These are phyloP conservation scores for Lacanobia oleracea DNA, from an alignment of 2,888 invertebrate species.

Conservation along the genomic window DNA sequence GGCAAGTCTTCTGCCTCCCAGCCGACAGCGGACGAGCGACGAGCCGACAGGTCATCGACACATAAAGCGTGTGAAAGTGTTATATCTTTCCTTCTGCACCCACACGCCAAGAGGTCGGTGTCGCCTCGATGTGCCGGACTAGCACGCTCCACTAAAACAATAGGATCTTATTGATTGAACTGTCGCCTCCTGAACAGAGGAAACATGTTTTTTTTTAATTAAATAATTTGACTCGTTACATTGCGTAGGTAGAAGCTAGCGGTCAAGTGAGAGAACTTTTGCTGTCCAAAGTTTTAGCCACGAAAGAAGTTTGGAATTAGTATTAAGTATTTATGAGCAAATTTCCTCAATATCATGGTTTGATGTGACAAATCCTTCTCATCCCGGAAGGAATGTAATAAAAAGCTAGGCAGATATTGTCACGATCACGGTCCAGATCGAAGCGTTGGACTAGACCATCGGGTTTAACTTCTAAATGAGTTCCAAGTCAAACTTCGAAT, in stretches of 20 bases:
- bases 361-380: too few species aligned
- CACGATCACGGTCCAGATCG: too few species aligned
- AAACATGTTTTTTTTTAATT: neutral
- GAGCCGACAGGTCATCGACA: conserved; percentile 84
- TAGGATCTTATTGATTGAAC: conserved; percentile 31
- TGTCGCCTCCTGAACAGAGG: conserved; percentile 5
- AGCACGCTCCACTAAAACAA: conserved; percentile 39
- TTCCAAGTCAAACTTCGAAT: neutral
- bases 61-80: conserved; percentile 88
- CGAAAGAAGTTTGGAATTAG: too few species aligned
- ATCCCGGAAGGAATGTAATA: too few species aligned
- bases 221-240: neutral
- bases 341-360: too few species aligned
- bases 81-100: conserved; percentile 84
- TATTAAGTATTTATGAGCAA: too few species aligned
- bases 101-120: conserved; percentile 71
- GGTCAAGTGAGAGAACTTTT: neutral
- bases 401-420: too few species aligned
- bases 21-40: conserved; percentile 54
- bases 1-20: conserved; percentile 77
- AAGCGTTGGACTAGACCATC: too few species aligned
- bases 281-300: neutral
- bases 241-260: neutral
- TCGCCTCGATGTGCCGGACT: conserved; percentile 25
- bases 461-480: too few species aligned